A percentile compares a stretch with the other conserved stretches of the same genome.
phyloP scores from a whole-genome alignment of 2,797 vertebrate genomes.

The Esox masquinongy region DNA sequence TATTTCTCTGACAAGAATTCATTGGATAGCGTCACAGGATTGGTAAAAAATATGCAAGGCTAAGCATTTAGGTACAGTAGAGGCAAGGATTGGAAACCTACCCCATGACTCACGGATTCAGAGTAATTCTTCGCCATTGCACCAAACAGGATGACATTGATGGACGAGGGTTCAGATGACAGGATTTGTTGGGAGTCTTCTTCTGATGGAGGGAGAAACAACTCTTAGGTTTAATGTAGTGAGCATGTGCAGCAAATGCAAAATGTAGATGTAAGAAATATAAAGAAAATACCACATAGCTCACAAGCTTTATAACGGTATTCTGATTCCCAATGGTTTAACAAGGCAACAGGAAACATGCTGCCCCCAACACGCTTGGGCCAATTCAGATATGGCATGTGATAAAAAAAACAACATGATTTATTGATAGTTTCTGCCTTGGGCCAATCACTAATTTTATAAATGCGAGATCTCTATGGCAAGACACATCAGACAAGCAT shows the following conservation, averaged over 20 bases:
- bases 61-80: background rate
- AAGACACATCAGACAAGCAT: too few relatives aligned
- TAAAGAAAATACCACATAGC: background rate
- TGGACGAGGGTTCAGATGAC: conserved; percentile 49
- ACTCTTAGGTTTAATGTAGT: background rate
- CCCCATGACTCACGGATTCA: conserved; percentile 62
- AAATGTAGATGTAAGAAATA: background rate
- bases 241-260: background rate
- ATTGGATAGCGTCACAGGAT: background rate
- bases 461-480: too few relatives aligned
- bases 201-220: conserved; percentile 56
- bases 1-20: background rate
- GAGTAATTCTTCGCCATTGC: conserved; percentile 69
- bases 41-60: background rate
- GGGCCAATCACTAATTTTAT: too few relatives aligned
- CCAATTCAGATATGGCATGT: too few relatives aligned
- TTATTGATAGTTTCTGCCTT: too few relatives aligned
- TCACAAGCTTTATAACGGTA: background rate
- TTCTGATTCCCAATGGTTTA: background rate
- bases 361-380: too few relatives aligned
- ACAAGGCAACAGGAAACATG: too few relatives aligned
- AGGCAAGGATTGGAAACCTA: conserved; percentile 43
- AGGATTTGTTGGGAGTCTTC: conserved; percentile 36
- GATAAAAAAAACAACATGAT: too few relatives aligned
- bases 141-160: conserved; percentile 68